A percentile compares a stretch with the other conserved stretches of the same genome.
phyloP scores from a whole-genome alignment of 2,113 vertebrate species.

The Dromaius novaehollandiae region DNA sequence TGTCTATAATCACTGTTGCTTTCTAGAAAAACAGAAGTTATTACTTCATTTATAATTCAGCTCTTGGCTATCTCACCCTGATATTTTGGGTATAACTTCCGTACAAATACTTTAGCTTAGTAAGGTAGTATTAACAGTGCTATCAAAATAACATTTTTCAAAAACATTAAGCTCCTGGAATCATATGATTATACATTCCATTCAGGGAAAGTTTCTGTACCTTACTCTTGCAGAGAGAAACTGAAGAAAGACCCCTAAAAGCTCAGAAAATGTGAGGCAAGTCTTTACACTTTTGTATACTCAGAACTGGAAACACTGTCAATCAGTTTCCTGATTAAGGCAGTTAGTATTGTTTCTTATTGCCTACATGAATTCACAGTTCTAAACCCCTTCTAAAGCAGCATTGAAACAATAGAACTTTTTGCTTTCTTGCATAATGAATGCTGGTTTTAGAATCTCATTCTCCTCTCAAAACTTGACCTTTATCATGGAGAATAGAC shows the following conservation, averaged over 20 bases:
- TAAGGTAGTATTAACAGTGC: neutral
- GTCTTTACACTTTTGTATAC: neutral
- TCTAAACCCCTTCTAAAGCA: neutral
- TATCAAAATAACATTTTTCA: neutral
- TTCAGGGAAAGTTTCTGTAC: neutral
- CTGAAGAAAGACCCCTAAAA: neutral
- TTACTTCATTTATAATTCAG: conserved; percentile 1
- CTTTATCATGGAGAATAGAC: neutral
- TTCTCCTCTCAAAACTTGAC: neutral
- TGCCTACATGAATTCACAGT: neutral
- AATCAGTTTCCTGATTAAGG: neutral
- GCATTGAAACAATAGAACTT: neutral
- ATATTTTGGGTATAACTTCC: conserved; percentile 19
- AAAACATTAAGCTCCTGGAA: neutral
- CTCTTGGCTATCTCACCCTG: neutral
- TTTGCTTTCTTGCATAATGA: neutral
- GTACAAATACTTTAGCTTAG: neutral
- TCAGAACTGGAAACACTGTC: neutral
- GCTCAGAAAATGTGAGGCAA: neutral
- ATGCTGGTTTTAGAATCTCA: neutral
- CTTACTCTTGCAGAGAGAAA: neutral
- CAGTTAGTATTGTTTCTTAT: neutral
- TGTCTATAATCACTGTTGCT: neutral
- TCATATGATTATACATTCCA: neutral
- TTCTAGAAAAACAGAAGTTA: neutral